Conservation (phyloP, 1,140 invertebrate species). For the Sipha flava region DNA sequence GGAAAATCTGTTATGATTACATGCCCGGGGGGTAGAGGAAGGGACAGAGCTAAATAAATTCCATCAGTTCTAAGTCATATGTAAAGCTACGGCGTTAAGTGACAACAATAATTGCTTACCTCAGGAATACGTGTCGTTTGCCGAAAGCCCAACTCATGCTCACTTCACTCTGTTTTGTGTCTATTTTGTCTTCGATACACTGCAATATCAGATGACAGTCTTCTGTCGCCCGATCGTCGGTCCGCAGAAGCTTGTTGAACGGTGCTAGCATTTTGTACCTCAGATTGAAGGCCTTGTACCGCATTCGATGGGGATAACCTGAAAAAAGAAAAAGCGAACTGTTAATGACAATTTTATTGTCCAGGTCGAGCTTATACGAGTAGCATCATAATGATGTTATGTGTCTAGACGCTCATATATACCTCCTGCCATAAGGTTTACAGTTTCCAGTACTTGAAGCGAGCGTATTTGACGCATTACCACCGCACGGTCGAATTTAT, state of each 20-base stretch:
- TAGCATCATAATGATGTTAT: too few species aligned
- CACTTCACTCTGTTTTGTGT: constrained; percentile 41
- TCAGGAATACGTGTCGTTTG: constrained; percentile 82
- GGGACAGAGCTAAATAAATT: too few species aligned
- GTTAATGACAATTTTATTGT: too few species aligned
- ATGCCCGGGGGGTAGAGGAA: too few species aligned
- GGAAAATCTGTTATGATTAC: too few species aligned
- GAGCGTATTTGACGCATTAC: constrained; percentile 80
- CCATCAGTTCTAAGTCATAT: too few species aligned
- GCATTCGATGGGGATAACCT: constrained; percentile 87
- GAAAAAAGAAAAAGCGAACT: constrained; percentile 2
- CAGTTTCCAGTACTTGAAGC: constrained; percentile 86
- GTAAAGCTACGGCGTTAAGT: too few species aligned
- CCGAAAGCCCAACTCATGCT: constrained; percentile 81
- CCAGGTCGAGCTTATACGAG: too few species aligned
- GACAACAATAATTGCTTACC: constrained; percentile 41
- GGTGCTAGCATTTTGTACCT: constrained; percentile 74
- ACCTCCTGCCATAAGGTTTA: constrained; percentile 85
- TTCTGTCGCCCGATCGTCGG: constrained; percentile 71
- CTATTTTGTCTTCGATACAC: constrained; percentile 46
- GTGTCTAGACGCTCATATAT: too few species aligned
- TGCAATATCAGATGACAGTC: constrained; percentile 72
- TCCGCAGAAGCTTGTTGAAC: constrained; percentile 60
- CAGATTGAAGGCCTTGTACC: constrained; percentile 85
- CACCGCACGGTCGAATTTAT: constrained; percentile 67